Evolutionary conservation across 2,113 vertebrate species (phyloP).

Genomic region (Albula glossodonta): DNA sequence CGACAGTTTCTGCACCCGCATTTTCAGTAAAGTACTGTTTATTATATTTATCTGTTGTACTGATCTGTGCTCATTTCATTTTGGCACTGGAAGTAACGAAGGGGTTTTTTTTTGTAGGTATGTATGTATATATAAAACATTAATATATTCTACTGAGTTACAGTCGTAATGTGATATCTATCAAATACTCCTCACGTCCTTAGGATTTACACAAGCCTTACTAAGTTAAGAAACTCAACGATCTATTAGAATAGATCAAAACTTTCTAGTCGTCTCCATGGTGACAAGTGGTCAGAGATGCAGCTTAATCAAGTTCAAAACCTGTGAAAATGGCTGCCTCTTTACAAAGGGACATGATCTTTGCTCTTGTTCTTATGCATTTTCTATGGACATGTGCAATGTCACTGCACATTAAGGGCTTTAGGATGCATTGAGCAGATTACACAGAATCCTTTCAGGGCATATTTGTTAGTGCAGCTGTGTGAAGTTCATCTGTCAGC

Average conservation of each 20-base stretch:
- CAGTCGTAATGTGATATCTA: not conserved
- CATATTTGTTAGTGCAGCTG: constrained; percentile 54
- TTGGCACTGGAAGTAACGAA: not conserved
- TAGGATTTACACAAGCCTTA: not conserved
- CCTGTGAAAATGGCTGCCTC: not conserved
- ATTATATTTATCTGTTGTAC: not conserved
- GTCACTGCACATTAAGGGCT: constrained; percentile 50
- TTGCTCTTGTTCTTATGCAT: constrained; percentile 8
- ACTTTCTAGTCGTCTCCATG: not conserved
- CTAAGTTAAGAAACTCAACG: not conserved
- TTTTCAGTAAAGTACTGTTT: not conserved
- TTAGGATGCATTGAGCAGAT: constrained; percentile 35
- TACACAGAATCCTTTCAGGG: constrained; percentile 47
- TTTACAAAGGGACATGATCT: not conserved
- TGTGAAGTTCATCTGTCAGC: constrained; percentile 47
- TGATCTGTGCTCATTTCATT: not conserved
- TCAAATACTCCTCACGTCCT: not conserved
- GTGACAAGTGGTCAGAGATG: not conserved
- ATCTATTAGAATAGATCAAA: not conserved
- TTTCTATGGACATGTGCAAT: constrained; percentile 34
- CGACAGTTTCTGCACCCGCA: not conserved
- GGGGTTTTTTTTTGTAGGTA: not conserved
- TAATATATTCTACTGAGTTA: not conserved
- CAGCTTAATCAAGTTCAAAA: not conserved
- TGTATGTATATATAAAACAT: not conserved